These are phyloP conservation scores for Nysson spinosus DNA, from an alignment of 2,888 invertebrate species.

Conservation along the genomic window DNA sequence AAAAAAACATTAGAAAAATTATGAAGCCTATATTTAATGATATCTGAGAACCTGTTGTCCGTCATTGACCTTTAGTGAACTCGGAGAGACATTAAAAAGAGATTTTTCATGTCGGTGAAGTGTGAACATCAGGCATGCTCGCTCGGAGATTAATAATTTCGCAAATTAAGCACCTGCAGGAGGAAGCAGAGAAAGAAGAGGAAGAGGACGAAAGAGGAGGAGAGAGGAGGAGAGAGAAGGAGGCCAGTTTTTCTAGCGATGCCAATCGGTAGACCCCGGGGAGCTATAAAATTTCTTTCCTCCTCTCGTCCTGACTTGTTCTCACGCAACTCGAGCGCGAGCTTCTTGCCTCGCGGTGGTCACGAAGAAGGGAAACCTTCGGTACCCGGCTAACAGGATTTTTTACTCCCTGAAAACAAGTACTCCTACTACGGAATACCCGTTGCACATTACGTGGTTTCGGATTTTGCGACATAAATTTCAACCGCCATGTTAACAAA, in stretches of 20 bases:
- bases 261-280: constrained; percentile 50
- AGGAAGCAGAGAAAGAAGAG: constrained; percentile 12
- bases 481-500: too few relatives aligned
- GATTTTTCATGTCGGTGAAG: constrained; percentile 7
- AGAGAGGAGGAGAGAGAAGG: constrained; percentile 10
- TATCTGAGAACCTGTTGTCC: too few relatives aligned
- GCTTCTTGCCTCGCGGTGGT: constrained; percentile 55
- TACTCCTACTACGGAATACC: constrained; percentile 31
- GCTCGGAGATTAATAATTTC: constrained; percentile 18
- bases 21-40: too few relatives aligned
- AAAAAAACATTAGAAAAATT: too few relatives aligned
- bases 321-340: constrained; percentile 63
- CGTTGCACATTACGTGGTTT: constrained; percentile 20
- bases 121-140: constrained; percentile 11
- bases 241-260: constrained; percentile 49
- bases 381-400: constrained; percentile 40
- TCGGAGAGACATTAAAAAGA: constrained; percentile 8
- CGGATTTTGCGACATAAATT: background rate
- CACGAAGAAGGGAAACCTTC: constrained; percentile 53
- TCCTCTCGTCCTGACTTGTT: constrained; percentile 45
- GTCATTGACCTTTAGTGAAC: too few relatives aligned
- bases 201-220: background rate
- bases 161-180: constrained; percentile 28
- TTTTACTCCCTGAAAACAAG: constrained; percentile 40
- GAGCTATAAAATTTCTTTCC: constrained; percentile 57